Conservation (phyloP, 1,140 invertebrate species). For the Armadillidium nasatum region DNA sequence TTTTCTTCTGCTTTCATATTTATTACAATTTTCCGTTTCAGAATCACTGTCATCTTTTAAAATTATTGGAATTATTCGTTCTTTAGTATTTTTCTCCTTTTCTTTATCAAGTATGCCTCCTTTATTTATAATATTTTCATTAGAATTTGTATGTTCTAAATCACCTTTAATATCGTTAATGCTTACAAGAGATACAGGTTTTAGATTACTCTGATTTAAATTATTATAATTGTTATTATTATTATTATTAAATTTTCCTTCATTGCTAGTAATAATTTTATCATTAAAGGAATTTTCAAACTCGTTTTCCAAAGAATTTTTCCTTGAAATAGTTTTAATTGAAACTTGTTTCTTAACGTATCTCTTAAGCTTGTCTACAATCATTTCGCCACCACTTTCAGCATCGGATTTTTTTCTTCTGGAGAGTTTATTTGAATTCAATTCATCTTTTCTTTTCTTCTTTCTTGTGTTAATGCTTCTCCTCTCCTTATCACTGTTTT, state of each 20-base stretch:
- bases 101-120: too few species aligned
- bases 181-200: too few species aligned
- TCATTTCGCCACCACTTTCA: slow-evolving; percentile 32
- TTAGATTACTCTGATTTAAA: slow-evolving; percentile 8
- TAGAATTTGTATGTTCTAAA: too few species aligned
- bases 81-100: neutral
- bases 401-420: slow-evolving; percentile 22
- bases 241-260: slow-evolving; percentile 17
- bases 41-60: neutral
- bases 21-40: neutral
- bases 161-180: too few species aligned
- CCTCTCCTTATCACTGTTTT: slow-evolving; percentile 22
- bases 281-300: neutral
- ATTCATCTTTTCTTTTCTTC: slow-evolving; percentile 23
- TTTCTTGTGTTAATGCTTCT: neutral
- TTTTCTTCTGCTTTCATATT: too few species aligned
- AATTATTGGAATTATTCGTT: neutral
- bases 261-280: neutral
- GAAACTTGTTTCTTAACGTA: slow-evolving; percentile 41
- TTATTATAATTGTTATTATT: slow-evolving; percentile 18
- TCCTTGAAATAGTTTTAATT: slow-evolving; percentile 7
- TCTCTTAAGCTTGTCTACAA: slow-evolving; percentile 40
- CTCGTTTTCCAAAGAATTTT: too few species aligned
- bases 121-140: too few species aligned
- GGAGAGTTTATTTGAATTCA: neutral